A percentile compares a stretch with the other conserved stretches of the same genome.
phyloP scores from a whole-genome alignment of 2,797 vertebrate genomes.

The Hoplostethus atlanticus region DNA sequence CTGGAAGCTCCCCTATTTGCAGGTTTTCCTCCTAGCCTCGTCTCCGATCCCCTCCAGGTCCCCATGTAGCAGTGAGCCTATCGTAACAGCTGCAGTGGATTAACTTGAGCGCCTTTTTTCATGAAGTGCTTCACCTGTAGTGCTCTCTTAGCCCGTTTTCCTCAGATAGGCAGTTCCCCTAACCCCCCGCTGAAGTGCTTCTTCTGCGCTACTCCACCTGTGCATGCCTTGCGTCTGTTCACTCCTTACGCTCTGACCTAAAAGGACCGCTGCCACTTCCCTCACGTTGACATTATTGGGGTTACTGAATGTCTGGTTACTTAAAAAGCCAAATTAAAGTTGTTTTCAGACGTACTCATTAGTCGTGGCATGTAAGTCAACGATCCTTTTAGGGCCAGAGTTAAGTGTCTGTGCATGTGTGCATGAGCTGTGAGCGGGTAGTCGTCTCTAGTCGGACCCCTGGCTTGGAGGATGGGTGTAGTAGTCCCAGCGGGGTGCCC shows the following conservation, averaged over 20 bases:
- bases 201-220: slow-evolving; percentile 44
- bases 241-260: slow-evolving; percentile 61
- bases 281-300: neutral
- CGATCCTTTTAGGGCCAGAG: slow-evolving; percentile 68
- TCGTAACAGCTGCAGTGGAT: neutral
- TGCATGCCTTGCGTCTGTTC: slow-evolving; percentile 70
- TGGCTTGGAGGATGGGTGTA: slow-evolving; percentile 6
- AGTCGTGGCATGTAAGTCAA: neutral
- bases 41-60: neutral
- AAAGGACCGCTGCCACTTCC: slow-evolving; percentile 57
- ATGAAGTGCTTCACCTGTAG: slow-evolving; percentile 19
- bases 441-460: slow-evolving; percentile 13
- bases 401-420: slow-evolving; percentile 68
- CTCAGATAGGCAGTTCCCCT: slow-evolving; percentile 34
- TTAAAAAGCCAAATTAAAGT: neutral
- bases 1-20: slow-evolving; percentile 19
- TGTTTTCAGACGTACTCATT: no score
- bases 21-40: neutral
- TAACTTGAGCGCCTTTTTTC: slow-evolving; percentile 1
- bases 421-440: slow-evolving; percentile 67
- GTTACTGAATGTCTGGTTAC: neutral
- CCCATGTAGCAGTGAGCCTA: neutral
- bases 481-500: slow-evolving; percentile 1
- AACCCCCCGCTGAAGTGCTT: slow-evolving; percentile 39
- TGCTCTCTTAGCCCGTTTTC: slow-evolving; percentile 44